Base-by-base conservation (phyloP, 2,797 vertebrate species). In the Sardinella longiceps region DNA sequence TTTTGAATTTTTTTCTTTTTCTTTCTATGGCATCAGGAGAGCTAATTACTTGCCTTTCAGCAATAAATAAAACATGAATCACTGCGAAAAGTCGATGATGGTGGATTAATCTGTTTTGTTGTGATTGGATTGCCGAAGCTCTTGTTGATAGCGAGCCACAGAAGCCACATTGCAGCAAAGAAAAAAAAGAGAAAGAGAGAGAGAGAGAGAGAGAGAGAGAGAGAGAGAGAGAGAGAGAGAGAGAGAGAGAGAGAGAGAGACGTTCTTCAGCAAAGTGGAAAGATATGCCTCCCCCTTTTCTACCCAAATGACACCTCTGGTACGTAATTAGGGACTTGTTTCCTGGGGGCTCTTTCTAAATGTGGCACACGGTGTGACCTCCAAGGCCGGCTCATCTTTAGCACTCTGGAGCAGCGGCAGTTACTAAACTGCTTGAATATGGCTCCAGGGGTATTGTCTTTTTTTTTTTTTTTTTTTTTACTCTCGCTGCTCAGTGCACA, bases 1-100 rank as follows among this genome's bases (percentile, higher is more conserved):
- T 33, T 70, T 12, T 28, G 10, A 28, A 20, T 58, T n/a, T 66
- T 66, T 33, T 33, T 2, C 5, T 37, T 28, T 14, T 66, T 11
- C 14, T 15, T 30, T 33, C 28, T 39, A 18, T 43, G 70, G 43
- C 70, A 77, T 37, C 70, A 43, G 37, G 70, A 77, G 18, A 77
- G 70, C 70, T 77, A 77, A 77, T 77, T 77, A 77, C 70, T 43
- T 77, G 70, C 33, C 70, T 77, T 77, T 77, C 33, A 77, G 70
- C 18, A 6, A 77, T 77, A 77, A 43, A 77, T 77, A 77, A 77
- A 77, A 74, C 30, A 74, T 74, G 30, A 74, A 77, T 43, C 18
- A 43, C 37, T 5, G 37, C 39, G 37, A 23, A 15, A 39, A n/a
- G n/a, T n/a, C n/a, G 33, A 39, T 43, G 33, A 77, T 43, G 18